Base-by-base conservation (phyloP, 2,888 invertebrate species). In the Drosophila meridionalis region DNA sequence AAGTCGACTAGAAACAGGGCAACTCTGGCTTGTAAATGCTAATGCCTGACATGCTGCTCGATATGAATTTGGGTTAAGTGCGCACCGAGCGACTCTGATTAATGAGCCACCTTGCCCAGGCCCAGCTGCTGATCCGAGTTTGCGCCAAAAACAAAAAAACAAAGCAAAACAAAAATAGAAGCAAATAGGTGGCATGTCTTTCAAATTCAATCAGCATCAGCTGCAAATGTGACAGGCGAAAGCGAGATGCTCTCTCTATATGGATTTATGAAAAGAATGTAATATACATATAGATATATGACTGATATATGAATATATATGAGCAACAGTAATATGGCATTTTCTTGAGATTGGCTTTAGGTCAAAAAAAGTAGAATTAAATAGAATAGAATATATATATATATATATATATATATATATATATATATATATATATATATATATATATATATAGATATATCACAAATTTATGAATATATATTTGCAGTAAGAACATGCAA, bases 51-150 rank as follows among this genome's bases (percentile, higher is more conserved):
- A 77, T 71, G 58, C 55, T 40, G 52, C 52, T 34, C 61, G 67
- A 58, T 62, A 80, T 77, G 81, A 58, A 78, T 72, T 71, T 67
- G 72, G 80, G 77, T 80, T 78, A 78, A 77, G 64, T 80, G 43
- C 48, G 32, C 52, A 34, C 26, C 42, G 6, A 36, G 36, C 14
- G 14, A 14, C 59, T 14, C 53, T 62, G 64, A 79, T 59, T 69
- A 62, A 62, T 79, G 76, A 60, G 63, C 47, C 40, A 20, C 53
- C 42, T 14, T 14, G 20, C 9, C 34, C 42, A 45, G 77, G 42
- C 28, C 53, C 38, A 38, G 9, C 42, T 3, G 14, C 48, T 58
- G 73, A 48, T 3, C 30, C 14, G 28, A 7, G 26, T 64, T 50
- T 12, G 12, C 32, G 52, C 26, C 14, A 20, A 43, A 42, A 8